A percentile compares a stretch with the other conserved stretches of the same genome.
Conservation (phyloP, 2,797 vertebrate genomes). For the Morus bassanus region DNA sequence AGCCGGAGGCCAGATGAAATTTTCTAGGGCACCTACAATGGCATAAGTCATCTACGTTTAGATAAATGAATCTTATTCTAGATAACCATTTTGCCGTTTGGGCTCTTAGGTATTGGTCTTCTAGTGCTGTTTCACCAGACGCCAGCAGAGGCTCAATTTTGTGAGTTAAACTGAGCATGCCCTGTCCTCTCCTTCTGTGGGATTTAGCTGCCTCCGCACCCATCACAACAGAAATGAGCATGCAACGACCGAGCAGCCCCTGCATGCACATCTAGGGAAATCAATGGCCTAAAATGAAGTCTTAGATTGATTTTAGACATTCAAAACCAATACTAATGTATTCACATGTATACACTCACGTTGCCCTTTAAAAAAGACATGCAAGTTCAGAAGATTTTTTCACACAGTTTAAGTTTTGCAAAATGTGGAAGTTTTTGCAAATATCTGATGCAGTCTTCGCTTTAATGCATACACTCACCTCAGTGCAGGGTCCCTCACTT, state of each 20-base stretch:
- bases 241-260: neutral
- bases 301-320: neutral
- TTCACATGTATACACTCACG: neutral
- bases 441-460: neutral
- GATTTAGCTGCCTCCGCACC: neutral
- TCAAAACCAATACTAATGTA: neutral
- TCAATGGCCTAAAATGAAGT: neutral
- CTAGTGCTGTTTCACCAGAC: neutral
- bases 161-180: neutral
- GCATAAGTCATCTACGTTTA: neutral
- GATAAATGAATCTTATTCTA: neutral
- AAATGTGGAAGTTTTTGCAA: neutral
- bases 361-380: neutral
- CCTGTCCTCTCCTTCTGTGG: neutral
- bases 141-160: neutral
- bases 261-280: neutral
- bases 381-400: neutral
- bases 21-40: neutral
- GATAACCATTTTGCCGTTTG: neutral
- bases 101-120: neutral
- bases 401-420: neutral
- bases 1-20: neutral
- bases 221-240: neutral
- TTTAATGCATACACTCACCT: neutral
- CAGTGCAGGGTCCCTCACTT: neutral